Evolutionary conservation across 2,797 vertebrate genomes (phyloP).

Genomic region (Oceanodroma leucorhoa): DNA sequence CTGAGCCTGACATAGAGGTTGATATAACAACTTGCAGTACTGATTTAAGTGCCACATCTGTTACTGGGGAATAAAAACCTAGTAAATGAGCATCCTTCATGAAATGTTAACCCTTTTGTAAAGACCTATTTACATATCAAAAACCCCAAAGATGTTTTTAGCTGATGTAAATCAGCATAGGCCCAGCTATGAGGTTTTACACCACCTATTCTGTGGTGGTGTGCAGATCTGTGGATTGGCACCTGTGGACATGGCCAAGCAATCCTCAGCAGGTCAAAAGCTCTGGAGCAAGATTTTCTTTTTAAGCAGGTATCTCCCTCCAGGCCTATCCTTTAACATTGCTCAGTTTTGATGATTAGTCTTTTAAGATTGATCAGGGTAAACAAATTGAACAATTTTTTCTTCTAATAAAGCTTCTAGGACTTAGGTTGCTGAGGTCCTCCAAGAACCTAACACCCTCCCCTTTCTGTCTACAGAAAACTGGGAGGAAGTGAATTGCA

Average conservation of each 20-base stretch:
- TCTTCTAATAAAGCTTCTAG: background rate
- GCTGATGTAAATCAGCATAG: background rate
- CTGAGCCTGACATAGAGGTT: background rate
- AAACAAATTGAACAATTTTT: background rate
- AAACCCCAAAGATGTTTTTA: background rate
- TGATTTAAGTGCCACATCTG: background rate
- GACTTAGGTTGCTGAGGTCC: background rate
- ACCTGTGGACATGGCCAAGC: accelerated
- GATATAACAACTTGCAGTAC: background rate
- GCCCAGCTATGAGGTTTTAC: background rate
- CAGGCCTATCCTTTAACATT: background rate
- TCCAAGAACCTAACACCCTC: background rate
- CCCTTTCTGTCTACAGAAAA: background rate
- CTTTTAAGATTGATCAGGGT: background rate
- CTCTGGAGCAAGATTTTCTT: background rate
- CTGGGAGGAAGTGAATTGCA: background rate
- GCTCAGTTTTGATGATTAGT: background rate
- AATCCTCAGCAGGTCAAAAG: background rate
- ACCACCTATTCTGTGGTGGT: background rate
- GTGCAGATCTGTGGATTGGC: background rate
- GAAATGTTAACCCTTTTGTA: background rate
- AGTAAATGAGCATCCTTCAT: background rate
- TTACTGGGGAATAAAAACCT: background rate
- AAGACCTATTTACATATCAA: background rate
- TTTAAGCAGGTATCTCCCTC: background rate